Base-by-base conservation (phyloP, 1,140 invertebrate genomes). In the Drosophila truncata region DNA sequence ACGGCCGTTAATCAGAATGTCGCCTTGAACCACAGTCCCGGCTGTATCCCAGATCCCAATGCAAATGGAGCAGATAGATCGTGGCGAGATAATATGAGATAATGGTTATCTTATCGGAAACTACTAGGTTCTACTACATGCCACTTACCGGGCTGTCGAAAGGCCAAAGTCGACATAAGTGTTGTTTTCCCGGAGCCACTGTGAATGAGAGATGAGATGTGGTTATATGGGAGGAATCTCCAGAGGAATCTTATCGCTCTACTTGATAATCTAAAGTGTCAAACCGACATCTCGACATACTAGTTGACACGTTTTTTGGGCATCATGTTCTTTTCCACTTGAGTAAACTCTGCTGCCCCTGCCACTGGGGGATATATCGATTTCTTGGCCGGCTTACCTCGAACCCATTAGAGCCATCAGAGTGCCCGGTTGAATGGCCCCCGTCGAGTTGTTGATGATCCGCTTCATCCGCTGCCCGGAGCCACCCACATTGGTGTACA, bases 141-240 rank as follows among this genome's bases (percentile, higher is more conserved):
- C 4, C 27, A 80, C 77, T 57, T 94, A 95, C 96, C 94, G 92
- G 96, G 94, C 84, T 94, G 95, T 87, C 97, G 94, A 91, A 95
- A 95, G 4, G 97, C 98, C 47, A 99, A 93, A 6, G 97, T 96
- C 61, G 97, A 96, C 95, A 99, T 96, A n/a, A 99, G 93, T 0
- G 98, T 99, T 63, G 97, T 98, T 94, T 99, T 99, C 2, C 98
- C 98, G 35, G 98, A 97, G 27, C 98, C 98, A 93, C 98, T 96
- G 92, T 64, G 93, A 84, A 84, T 72, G 65, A 39, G 52, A 77
- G 47, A 47, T 44, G 31, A 8, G 41, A 77, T 47, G 33, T 49
- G 23, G 13, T 52, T 79, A 29, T 75, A 67, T 20, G 33, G n/a
- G 14, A 29, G 27, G 50, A 25, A 69, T 69, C 61, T 66, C 35